Evolutionary conservation across 2,797 vertebrate genomes (phyloP), one percentile per base, ranked within the genome.

Genomic region (Semaprochilodus insignis): DNA sequence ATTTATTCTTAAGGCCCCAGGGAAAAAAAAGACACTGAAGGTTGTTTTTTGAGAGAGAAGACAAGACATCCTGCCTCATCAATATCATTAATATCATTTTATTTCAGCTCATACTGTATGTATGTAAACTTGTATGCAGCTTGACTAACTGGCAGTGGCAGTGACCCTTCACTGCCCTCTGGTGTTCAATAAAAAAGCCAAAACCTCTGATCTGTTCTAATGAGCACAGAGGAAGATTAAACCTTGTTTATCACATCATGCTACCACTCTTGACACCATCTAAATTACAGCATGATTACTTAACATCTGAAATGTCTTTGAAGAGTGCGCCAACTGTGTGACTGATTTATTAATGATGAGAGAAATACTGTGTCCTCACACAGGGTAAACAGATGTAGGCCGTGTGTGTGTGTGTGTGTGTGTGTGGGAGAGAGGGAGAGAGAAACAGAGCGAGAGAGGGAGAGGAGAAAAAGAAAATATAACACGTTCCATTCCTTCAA

Each of bases 341-440:
- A 78, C 36, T 74, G 74, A 88, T 80, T 86, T 83, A 91, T 89
- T 83, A 81, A 86, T 77, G 85, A 84, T 0, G 17, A 6, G 62
- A 74, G 62, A 27, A 6, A 57, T 7, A 57, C 6, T 79, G 74
- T 77, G 55, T 13, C 78, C 34, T 69, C 65, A 77, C 85, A 82
- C 27, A 25, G 27, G 44, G 17, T 80, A 80, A 82, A 87, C 81
- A 88, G 80, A 82, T 82, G 72, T 52, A 69, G 25, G 44, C 59
- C 59, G 62, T 51, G 23, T 80, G 44, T 76, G 34, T 6, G 25
- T 21, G 44, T 0, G 10, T 11, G 54, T 6, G 17, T 21, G 52
- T 55, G 52, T 14, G 13, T 14, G 51, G 36, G 40, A 40, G 34
- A 60, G 23, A 66, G 25, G 52, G 17, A 16, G 44, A 51, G n/a